Evolutionary conservation across 2,888 invertebrate species (phyloP).

Genomic region (Watsonalla cultraria): DNA sequence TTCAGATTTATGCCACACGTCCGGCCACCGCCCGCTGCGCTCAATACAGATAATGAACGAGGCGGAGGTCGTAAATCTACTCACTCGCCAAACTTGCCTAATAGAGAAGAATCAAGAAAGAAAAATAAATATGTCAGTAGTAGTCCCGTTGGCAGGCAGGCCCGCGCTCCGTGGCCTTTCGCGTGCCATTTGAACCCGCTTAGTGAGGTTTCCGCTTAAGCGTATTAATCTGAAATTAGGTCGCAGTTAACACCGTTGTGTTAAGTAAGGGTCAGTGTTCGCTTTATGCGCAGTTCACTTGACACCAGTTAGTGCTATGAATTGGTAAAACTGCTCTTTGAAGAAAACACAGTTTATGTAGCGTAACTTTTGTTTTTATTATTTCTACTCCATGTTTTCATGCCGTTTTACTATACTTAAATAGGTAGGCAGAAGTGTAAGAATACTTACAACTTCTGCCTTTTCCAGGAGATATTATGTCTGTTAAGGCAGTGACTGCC

Average conservation of each 20-base stretch:
- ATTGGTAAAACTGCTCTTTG: background rate
- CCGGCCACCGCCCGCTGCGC: constrained; percentile 35
- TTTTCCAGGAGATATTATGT: too few species aligned
- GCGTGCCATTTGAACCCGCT: constrained; percentile 69
- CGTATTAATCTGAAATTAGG: constrained; percentile 78
- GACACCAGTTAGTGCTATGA: background rate
- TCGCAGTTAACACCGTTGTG: constrained; percentile 68
- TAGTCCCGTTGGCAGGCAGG: constrained; percentile 37
- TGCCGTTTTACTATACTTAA: too few species aligned
- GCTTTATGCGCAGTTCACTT: constrained; percentile 11
- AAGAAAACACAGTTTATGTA: too few species aligned
- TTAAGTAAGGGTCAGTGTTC: constrained; percentile 68
- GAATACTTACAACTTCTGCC: too few species aligned
- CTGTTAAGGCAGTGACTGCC: too few species aligned
- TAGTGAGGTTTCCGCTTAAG: constrained; percentile 77
- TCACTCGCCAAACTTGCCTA: constrained; percentile 70
- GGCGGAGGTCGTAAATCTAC: constrained; percentile 78
- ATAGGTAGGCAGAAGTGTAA: too few species aligned
- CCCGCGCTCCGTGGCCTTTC: constrained; percentile 46
- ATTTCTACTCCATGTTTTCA: too few species aligned
- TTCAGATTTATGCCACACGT: constrained; percentile 75
- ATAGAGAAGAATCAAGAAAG: constrained; percentile 60
- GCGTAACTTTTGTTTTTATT: too few species aligned
- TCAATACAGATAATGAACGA: constrained; percentile 76
- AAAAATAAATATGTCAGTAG: constrained; percentile 57